Percentiles rank a stretch among this genome's conserved stretches.
These are phyloP conservation scores for Corythornis cristatus DNA, from an alignment of 2,113 vertebrate genomes.

Conservation along the genomic window DNA sequence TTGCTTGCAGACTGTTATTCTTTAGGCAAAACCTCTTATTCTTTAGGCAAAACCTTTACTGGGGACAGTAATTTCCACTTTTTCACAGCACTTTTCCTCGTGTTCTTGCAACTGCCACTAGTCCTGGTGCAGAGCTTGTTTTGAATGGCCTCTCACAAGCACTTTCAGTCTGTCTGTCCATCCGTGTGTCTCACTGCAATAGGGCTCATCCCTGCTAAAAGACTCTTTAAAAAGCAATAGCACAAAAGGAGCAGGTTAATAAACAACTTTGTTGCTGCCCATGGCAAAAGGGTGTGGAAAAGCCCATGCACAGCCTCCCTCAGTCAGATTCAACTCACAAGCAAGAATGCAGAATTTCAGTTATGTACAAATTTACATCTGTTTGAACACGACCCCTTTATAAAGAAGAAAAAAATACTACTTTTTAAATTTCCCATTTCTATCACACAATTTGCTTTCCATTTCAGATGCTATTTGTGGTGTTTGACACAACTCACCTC, in stretches of 20 bases:
- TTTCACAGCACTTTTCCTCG: not conserved
- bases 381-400: not conserved
- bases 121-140: not conserved
- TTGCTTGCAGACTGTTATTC: not conserved
- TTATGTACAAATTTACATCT: not conserved
- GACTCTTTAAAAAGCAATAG: not conserved
- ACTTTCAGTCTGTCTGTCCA: not conserved
- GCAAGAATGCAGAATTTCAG: conserved; percentile 9
- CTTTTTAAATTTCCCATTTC: not conserved
- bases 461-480: not conserved
- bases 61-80: not conserved
- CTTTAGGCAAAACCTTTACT: not conserved
- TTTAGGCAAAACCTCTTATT: not conserved
- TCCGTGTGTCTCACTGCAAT: not conserved
- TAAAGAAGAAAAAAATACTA: not conserved
- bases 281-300: not conserved
- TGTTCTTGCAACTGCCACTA: not conserved
- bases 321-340: not conserved
- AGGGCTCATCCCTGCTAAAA: not conserved
- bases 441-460: not conserved
- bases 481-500: conserved; percentile 7
- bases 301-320: not conserved
- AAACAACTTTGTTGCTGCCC: not conserved
- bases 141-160: not conserved
- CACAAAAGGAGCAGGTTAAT: not conserved